These are phyloP conservation scores for Leucopsar rothschildi DNA, from an alignment of 2,113 vertebrate species.

Conservation along the genomic window DNA sequence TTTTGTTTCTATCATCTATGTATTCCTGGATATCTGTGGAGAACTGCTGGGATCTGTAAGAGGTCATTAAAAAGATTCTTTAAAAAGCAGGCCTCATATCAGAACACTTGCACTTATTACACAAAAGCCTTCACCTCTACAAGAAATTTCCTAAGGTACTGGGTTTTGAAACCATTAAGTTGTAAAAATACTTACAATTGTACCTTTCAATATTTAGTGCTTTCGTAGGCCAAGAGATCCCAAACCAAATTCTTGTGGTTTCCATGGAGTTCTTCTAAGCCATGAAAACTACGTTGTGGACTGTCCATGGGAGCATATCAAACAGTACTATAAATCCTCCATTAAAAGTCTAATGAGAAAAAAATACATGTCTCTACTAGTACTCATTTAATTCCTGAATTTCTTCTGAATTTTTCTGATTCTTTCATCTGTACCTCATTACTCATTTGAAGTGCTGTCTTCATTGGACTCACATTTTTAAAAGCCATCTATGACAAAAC, in stretches of 20 bases:
- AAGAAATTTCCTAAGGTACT: not conserved
- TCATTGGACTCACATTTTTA: not conserved
- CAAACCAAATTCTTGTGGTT: slow-evolving; percentile 32
- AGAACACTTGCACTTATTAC: not conserved
- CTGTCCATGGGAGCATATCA: not conserved
- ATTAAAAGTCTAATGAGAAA: not conserved
- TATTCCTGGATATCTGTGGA: not conserved
- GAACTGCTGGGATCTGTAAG: not conserved
- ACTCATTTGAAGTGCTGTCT: not conserved
- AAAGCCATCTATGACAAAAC: not conserved
- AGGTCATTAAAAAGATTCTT: not conserved
- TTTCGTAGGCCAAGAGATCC: slow-evolving; percentile 8
- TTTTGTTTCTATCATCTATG: not conserved
- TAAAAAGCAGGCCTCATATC: not conserved
- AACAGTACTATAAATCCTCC: not conserved
- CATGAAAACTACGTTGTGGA: not conserved
- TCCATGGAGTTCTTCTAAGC: slow-evolving; percentile 11
- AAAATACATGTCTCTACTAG: not conserved
- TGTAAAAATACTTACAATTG: slow-evolving; percentile 36
- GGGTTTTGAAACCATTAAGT: not conserved
- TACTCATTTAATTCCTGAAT: not conserved
- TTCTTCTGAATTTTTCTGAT: not conserved
- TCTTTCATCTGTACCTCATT: not conserved
- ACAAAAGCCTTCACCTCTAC: not conserved
- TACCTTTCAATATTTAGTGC: not conserved